These are phyloP conservation scores for Spinus pinus DNA, from an alignment of 2,797 vertebrate species.

Conservation along the genomic window DNA sequence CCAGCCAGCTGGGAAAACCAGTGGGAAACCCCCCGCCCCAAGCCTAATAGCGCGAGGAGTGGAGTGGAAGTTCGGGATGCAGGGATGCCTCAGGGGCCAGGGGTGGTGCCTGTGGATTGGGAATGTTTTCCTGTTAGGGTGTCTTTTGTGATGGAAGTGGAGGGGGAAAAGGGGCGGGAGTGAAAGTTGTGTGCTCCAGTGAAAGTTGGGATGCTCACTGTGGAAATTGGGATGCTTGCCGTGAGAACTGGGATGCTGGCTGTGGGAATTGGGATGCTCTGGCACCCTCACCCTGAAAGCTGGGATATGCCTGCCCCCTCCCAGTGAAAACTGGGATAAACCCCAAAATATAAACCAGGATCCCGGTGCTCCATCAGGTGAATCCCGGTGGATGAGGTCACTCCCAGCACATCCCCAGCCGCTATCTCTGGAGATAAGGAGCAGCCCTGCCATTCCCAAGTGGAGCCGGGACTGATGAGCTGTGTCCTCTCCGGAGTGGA, in stretches of 20 bases:
- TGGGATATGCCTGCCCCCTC: not conserved
- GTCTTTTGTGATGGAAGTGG: constrained; percentile 14
- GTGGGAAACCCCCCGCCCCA: not conserved
- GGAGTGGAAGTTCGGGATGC: not conserved
- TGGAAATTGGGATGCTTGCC: not conserved
- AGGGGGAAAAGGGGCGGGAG: not conserved
- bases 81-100: not conserved
- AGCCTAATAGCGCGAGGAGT: not conserved
- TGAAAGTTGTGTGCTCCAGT: constrained; percentile 4
- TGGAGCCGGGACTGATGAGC: not conserved
- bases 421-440: not conserved
- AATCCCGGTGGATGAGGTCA: not conserved
- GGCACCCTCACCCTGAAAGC: not conserved
- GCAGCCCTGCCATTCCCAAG: not conserved
- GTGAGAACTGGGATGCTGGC: not conserved
- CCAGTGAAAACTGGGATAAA: not conserved
- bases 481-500: not conserved
- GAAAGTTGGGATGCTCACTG: not conserved
- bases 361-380: not conserved
- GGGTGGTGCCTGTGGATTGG: not conserved
- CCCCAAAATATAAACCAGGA: fast-evolving
- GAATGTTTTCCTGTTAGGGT: not conserved
- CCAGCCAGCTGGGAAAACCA: not conserved
- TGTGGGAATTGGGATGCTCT: not conserved
- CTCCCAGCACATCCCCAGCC: not conserved